Percentiles rank a stretch among this genome's conserved stretches.
These are phyloP conservation scores for Meiosimyza platycephala DNA, from an alignment of 2,888 invertebrate genomes.

Conservation along the genomic window DNA sequence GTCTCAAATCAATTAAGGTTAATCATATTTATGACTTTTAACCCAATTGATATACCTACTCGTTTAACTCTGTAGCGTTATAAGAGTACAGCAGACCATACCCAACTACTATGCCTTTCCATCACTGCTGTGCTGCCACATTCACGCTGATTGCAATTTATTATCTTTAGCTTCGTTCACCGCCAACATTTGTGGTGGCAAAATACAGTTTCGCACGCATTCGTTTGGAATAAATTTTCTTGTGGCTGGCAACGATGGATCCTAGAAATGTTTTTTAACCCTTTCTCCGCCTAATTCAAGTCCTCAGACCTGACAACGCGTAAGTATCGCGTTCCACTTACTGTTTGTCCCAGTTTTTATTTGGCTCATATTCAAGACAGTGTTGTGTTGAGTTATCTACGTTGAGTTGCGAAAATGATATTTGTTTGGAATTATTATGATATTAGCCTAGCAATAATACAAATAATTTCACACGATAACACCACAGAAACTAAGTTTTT, in stretches of 20 bases:
- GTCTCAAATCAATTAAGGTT: slow-evolving; percentile 60
- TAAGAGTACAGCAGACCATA: not conserved
- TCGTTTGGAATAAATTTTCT: slow-evolving; percentile 37
- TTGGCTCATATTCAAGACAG: not conserved
- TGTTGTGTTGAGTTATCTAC: not conserved
- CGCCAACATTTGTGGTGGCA: not conserved
- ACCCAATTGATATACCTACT: slow-evolving; percentile 50
- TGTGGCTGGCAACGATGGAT: not conserved
- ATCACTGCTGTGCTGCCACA: not conserved
- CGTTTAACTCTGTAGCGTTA: not conserved
- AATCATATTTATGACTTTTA: slow-evolving; percentile 64
- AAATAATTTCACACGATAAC: no score
- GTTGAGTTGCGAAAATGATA: no score
- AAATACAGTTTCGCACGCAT: slow-evolving; percentile 25
- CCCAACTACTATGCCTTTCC: not conserved
- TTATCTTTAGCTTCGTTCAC: slow-evolving; percentile 8
- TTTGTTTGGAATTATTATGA: no score
- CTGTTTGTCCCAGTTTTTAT: slow-evolving; percentile 23
- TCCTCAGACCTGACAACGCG: not conserved
- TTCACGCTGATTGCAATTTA: not conserved
- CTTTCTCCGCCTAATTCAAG: not conserved
- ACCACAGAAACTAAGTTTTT: no score
- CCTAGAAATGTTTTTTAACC: not conserved
- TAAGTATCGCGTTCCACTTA: slow-evolving; percentile 15
- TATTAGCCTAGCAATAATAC: no score